These are phyloP conservation scores for Tenrec ecaudatus DNA, from an alignment of 2,113 vertebrate species.

Conservation along the genomic window DNA sequence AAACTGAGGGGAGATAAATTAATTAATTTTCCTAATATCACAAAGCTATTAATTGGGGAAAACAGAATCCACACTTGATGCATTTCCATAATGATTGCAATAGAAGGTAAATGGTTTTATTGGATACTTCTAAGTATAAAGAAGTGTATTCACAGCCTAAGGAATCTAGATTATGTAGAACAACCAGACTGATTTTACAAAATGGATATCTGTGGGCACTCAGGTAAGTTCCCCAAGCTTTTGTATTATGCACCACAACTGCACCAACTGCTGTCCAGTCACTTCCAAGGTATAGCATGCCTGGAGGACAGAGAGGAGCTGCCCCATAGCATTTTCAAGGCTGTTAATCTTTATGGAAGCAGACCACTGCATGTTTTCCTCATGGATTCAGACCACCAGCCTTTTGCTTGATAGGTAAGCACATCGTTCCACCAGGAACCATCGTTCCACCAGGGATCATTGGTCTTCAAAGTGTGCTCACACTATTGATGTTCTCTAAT, in stretches of 20 bases:
- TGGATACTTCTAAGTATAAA: not conserved
- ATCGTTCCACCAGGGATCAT: not conserved
- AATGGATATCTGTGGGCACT: not conserved
- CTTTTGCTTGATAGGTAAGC: not conserved
- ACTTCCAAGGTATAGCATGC: too few relatives aligned
- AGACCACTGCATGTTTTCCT: too few relatives aligned
- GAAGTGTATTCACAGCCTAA: not conserved
- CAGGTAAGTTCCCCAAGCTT: too few relatives aligned
- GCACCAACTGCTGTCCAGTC: too few relatives aligned
- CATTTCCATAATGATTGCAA: not conserved
- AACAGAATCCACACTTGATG: not conserved
- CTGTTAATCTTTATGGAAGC: too few relatives aligned
- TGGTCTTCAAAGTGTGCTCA: not conserved
- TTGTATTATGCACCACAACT: too few relatives aligned
- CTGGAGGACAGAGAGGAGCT: too few relatives aligned
- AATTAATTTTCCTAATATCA: not conserved
- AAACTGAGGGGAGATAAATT: conserved; percentile 4
- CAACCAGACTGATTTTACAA: not conserved
- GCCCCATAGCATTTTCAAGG: too few relatives aligned
- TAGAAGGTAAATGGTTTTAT: not conserved
- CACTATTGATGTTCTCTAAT: not conserved
- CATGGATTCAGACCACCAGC: not conserved
- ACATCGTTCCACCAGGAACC: too few relatives aligned
- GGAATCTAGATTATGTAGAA: not conserved
- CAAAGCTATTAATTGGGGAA: not conserved